These are phyloP conservation scores for Amphipoea lucens DNA, from an alignment of 2,888 invertebrate species.

Conservation along the genomic window DNA sequence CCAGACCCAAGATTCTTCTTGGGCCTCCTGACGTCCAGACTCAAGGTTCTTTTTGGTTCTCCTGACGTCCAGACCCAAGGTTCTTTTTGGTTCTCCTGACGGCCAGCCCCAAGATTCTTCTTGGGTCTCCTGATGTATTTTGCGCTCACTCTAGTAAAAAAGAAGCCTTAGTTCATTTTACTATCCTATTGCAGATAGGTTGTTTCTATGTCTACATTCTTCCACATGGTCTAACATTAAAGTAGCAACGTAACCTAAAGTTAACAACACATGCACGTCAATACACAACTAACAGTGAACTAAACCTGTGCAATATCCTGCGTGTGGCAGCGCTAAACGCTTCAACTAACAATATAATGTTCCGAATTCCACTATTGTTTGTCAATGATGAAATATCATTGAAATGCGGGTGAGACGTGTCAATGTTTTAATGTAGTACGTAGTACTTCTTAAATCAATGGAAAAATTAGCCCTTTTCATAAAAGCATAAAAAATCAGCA, in stretches of 20 bases:
- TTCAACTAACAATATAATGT: constrained; percentile 22
- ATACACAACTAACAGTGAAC: constrained; percentile 10
- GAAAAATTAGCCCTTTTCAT: too few species aligned
- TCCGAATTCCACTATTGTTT: background rate
- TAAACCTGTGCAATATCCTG: constrained; percentile 42
- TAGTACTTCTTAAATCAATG: too few species aligned
- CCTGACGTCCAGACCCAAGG: too few species aligned
- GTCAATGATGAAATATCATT: constrained; percentile 15
- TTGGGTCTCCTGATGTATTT: too few species aligned
- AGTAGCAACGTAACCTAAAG: background rate
- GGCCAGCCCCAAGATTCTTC: too few species aligned
- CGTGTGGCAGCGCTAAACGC: background rate
- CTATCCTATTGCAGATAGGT: background rate
- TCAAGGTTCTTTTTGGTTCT: too few species aligned
- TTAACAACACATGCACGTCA: constrained; percentile 5
- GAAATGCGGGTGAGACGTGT: too few species aligned
- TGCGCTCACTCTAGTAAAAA: background rate
- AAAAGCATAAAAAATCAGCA: too few species aligned
- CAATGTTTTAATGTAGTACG: too few species aligned
- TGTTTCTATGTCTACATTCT: background rate
- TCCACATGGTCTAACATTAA: background rate
- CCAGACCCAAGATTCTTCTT: too few species aligned
- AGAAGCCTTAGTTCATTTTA: background rate
- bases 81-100: too few species aligned
- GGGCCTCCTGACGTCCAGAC: too few species aligned